A percentile compares a stretch with the other conserved stretches of the same genome.
These are phyloP conservation scores for Chironex yamaguchii DNA, from an alignment of 30 jellyfish, hydroid and myxozoan species.

Conservation along the genomic window DNA sequence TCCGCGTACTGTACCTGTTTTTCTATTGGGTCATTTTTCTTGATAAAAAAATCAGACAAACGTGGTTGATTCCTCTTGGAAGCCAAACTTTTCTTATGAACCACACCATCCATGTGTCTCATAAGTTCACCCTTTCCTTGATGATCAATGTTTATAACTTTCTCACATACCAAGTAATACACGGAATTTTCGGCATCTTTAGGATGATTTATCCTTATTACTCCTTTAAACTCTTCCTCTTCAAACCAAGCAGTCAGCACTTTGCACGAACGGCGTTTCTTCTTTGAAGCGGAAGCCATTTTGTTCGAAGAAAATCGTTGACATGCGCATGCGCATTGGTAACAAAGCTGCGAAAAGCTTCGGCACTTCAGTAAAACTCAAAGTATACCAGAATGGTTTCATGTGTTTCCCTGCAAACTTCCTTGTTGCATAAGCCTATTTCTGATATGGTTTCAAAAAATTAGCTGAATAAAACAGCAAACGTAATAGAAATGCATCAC, in stretches of 20 bases:
- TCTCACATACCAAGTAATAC: constrained; percentile 24
- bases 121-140: too few relatives aligned
- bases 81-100: constrained; percentile 47
- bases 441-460: constrained; percentile 45
- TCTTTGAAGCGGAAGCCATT: constrained; percentile 52
- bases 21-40: constrained; percentile 1
- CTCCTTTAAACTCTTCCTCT: constrained; percentile 47
- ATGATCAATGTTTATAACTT: too few relatives aligned
- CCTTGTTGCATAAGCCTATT: constrained; percentile 34
- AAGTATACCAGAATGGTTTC: constrained; percentile 34
- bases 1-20: neutral
- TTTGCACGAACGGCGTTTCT: constrained; percentile 61
- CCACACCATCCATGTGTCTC: constrained; percentile 38
- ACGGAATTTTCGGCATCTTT: constrained; percentile 8
- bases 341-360: constrained; percentile 18
- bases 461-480: constrained; percentile 30
- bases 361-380: constrained; percentile 22
- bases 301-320: too few relatives aligned
- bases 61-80: constrained; percentile 59
- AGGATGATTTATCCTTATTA: too few relatives aligned
- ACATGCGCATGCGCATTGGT: constrained; percentile 60
- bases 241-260: constrained; percentile 53
- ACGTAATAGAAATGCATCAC: constrained; percentile 35
- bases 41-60: constrained; percentile 23
- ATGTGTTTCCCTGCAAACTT: constrained; percentile 37